These are phyloP conservation scores for Amniataba percoides DNA, from an alignment of 2,797 vertebrate genomes.

Conservation along the genomic window DNA sequence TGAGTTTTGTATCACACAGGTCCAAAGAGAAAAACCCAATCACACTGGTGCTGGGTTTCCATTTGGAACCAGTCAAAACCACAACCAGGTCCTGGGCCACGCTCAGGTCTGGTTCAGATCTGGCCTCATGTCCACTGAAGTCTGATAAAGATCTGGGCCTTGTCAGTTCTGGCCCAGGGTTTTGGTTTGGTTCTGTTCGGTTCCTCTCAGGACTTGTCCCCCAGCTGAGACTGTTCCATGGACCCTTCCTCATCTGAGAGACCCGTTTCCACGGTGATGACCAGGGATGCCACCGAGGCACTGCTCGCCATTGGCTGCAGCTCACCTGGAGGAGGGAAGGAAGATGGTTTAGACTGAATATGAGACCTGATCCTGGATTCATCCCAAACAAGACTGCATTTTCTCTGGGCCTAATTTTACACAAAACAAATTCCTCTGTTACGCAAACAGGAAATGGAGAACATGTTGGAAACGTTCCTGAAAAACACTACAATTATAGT, in stretches of 20 bases:
- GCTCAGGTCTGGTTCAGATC: slow-evolving; percentile 9
- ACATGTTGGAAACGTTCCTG: too few species aligned
- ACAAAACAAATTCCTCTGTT: too few species aligned
- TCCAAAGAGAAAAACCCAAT: slow-evolving; percentile 4
- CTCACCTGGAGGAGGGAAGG: slow-evolving; percentile 85
- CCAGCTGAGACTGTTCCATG: slow-evolving; percentile 88
- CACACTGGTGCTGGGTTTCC: slow-evolving; percentile 32
- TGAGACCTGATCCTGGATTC: background rate
- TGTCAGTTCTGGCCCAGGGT: background rate
- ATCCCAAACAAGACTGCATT: background rate
- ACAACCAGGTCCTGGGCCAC: slow-evolving; percentile 42
- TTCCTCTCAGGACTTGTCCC: slow-evolving; percentile 90
- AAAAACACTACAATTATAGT: too few species aligned
- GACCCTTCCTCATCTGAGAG: slow-evolving; percentile 93
- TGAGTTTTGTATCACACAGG: background rate
- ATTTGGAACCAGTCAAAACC: slow-evolving; percentile 8
- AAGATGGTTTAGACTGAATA: background rate
- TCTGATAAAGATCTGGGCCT: slow-evolving; percentile 8
- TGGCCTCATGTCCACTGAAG: slow-evolving; percentile 1
- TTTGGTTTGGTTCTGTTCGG: slow-evolving; percentile 22
- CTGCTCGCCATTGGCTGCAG: slow-evolving; percentile 91
- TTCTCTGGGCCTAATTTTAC: background rate
- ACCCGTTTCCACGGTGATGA: slow-evolving; percentile 92
- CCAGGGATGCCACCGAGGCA: slow-evolving; percentile 91
- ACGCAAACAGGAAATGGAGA: too few species aligned